Evolutionary conservation across 2,888 invertebrate genomes (phyloP), one percentile per base, ranked within the genome.

Genomic region (Zaprionus obscuricornis): DNA sequence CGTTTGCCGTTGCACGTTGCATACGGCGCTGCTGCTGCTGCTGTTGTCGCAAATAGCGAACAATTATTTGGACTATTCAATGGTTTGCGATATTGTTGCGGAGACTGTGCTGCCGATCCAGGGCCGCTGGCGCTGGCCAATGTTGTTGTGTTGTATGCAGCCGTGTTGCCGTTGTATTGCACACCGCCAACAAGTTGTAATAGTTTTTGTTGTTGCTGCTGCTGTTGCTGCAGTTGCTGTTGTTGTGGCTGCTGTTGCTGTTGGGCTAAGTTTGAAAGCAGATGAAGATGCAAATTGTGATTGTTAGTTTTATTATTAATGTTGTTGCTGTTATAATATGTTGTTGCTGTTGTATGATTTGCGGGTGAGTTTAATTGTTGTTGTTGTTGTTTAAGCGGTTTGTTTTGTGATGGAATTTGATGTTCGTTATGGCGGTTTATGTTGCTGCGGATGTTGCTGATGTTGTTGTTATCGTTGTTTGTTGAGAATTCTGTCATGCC

Each of bases 401-500:
- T 59, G 13, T 33, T 51, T 39, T 88, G 88, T 87, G 88, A 70
- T 60, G 60, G 86, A 78, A 86, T 83, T 84, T 87, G 88, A 79
- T 89, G 85, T 84, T 89, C 89, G 64, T 83, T 88, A 84, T 78
- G 87, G 76, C 87, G 86, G 81, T 81, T 87, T 72, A 88, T 87
- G 87, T 84, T 86, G 83, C 34, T 40, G 33, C n/a, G n/a, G n/a
- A 34, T 42, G 34, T 24, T 70, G 54, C 54, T 57, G 86, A 71
- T 89, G 79, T 79, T 88, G 78, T 89, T 88, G 87, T 86, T 88
- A 74, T 89, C 87, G 89, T 86, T 89, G 74, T 72, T 70, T 78
- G 87, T 89, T 86, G 89, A 89, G 82, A 89, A 86, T 88, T 90
- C 90, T 88, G 90, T 90, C 90, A 90, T 90, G 86, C 90, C 90